These are phyloP conservation scores for Dicrostonyx torquatus DNA, from an alignment of 2,797 vertebrate species.

Conservation along the genomic window DNA sequence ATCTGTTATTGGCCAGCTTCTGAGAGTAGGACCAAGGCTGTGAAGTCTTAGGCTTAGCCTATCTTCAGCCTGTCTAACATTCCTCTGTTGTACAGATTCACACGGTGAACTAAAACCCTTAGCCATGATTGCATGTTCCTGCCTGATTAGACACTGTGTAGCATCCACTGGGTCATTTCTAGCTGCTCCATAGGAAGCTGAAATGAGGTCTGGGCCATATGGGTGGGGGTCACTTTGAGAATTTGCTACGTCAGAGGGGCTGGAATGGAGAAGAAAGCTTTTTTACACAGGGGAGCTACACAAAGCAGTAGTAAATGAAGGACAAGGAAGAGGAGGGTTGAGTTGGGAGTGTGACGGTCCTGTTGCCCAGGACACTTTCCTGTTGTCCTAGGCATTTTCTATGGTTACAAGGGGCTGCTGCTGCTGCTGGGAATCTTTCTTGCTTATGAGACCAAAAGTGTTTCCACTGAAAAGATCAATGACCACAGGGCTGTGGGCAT, in stretches of 20 bases:
- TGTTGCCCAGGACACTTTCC: background rate
- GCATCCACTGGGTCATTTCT: background rate
- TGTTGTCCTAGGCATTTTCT: conserved; percentile 91
- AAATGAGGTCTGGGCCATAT: background rate
- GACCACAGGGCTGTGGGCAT: conserved; percentile 97
- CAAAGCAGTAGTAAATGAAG: background rate
- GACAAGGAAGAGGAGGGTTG: background rate
- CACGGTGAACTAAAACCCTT: background rate
- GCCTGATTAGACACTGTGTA: background rate
- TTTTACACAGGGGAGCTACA: background rate
- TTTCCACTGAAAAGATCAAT: conserved; percentile 98
- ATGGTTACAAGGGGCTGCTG: conserved; percentile 95
- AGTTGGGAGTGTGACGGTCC: background rate
- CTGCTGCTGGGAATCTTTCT: conserved; percentile 95
- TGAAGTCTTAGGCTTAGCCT: background rate
- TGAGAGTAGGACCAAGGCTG: background rate
- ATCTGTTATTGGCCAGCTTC: background rate
- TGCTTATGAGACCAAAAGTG: conserved; percentile 97
- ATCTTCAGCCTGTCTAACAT: background rate
- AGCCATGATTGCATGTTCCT: background rate
- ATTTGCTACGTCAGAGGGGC: background rate
- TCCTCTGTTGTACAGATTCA: background rate
- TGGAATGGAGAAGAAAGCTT: background rate
- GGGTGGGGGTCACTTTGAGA: fast-evolving
- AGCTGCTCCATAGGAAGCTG: background rate